phyloP scores from a whole-genome alignment of 1,140 invertebrate genomes.

The Potamilus streckersoni region DNA sequence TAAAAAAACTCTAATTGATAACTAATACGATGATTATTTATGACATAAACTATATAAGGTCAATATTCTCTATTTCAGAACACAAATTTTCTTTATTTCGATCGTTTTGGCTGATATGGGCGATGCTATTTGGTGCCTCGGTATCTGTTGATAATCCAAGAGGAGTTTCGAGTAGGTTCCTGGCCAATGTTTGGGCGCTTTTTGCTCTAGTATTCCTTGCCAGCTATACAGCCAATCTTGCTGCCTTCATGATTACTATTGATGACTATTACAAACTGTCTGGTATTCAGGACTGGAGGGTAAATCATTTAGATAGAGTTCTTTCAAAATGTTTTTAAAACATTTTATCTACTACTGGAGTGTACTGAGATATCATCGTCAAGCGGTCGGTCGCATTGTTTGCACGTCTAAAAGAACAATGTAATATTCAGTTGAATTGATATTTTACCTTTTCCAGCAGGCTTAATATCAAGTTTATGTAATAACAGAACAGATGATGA shows the following conservation, averaged over 20 bases:
- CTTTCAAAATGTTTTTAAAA: background rate
- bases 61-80: conserved; percentile 54
- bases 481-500: too few relatives aligned
- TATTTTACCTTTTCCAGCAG: too few relatives aligned
- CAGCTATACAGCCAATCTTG: conserved; percentile 73
- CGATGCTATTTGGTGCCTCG: conserved; percentile 96
- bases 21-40: too few relatives aligned
- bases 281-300: conserved; percentile 88
- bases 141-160: conserved; percentile 96
- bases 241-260: conserved; percentile 99
- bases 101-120: conserved; percentile 99
- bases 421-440: too few relatives aligned
- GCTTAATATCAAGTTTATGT: too few relatives aligned
- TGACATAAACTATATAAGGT: too few relatives aligned
- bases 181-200: conserved; percentile 98
- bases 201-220: conserved; percentile 80
- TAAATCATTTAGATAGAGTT: conserved; percentile 47
- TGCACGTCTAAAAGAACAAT: too few relatives aligned
- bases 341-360: background rate
- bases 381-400: too few relatives aligned
- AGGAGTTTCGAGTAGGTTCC: conserved; percentile 91
- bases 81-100: conserved; percentile 94
- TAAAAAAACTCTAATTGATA: too few relatives aligned
- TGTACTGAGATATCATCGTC: background rate
- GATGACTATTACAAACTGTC: conserved; percentile 96